These are phyloP conservation scores for Ammodytes dubius DNA, from an alignment of 2,113 vertebrate genomes.

Conservation along the genomic window DNA sequence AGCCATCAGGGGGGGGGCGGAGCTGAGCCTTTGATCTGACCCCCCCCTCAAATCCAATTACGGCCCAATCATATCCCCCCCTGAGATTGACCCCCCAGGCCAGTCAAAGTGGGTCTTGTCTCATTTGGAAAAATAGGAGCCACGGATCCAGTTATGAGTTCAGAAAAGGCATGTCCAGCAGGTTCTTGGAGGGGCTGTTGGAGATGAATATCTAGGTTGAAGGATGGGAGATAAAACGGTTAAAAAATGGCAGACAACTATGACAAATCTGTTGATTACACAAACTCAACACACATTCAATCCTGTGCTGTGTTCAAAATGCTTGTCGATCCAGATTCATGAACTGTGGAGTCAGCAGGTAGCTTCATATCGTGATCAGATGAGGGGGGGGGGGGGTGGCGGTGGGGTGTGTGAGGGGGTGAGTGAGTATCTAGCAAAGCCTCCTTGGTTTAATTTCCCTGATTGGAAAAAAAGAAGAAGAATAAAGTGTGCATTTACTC, in stretches of 20 bases:
- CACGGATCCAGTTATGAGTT: constrained; percentile 62
- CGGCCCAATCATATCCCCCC: constrained; percentile 67
- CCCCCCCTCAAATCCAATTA: constrained; percentile 76
- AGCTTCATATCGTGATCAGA: constrained; percentile 50
- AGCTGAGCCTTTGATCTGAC: constrained; percentile 69
- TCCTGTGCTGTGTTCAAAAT: constrained; percentile 20
- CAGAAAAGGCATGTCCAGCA: constrained; percentile 43
- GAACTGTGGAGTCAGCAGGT: constrained; percentile 37
- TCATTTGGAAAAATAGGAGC: constrained; percentile 69
- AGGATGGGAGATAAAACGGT: constrained; percentile 35
- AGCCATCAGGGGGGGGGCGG: constrained; percentile 31
- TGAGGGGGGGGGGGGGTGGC: constrained; percentile 27
- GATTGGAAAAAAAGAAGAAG: constrained; percentile 43
- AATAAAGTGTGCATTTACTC: constrained; percentile 75
- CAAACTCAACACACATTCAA: constrained; percentile 21
- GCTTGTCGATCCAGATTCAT: constrained; percentile 37
- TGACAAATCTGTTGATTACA: constrained; percentile 42
- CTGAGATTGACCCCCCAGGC: constrained; percentile 66
- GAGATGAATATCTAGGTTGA: constrained; percentile 60
- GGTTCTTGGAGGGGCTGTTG: constrained; percentile 51
- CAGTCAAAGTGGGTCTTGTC: constrained; percentile 55
- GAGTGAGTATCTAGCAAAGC: constrained; percentile 23
- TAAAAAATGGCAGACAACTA: constrained; percentile 20
- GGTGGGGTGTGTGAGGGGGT: constrained; percentile 41
- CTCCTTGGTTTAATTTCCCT: constrained; percentile 63